Percentiles rank a stretch among this genome's conserved stretches.
phyloP scores from a whole-genome alignment of 2,113 vertebrate species.

The Herpetotheres cachinnans region DNA sequence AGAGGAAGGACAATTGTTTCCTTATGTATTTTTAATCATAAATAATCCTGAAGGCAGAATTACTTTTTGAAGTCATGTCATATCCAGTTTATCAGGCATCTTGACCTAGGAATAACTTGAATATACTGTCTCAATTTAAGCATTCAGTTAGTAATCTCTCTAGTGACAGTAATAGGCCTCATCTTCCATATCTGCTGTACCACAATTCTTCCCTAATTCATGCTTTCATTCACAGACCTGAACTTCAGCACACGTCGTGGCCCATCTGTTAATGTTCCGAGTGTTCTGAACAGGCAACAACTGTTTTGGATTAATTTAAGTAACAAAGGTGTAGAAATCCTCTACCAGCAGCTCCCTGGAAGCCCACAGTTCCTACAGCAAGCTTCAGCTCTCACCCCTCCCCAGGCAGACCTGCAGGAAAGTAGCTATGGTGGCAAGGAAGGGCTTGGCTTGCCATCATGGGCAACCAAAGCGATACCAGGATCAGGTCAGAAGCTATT shows the following conservation, averaged over 20 bases:
- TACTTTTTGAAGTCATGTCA: neutral
- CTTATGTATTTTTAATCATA: rapidly evolving
- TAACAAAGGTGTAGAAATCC: neutral
- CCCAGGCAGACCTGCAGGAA: neutral
- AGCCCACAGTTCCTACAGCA: neutral
- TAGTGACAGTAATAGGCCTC: neutral
- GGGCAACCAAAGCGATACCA: neutral
- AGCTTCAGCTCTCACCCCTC: neutral
- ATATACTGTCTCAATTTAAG: neutral
- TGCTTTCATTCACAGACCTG: neutral
- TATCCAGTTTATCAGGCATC: neutral
- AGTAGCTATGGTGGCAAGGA: neutral
- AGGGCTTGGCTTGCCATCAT: neutral
- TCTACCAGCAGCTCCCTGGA: neutral
- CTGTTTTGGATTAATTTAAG: neutral
- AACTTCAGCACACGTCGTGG: neutral
- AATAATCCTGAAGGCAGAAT: neutral
- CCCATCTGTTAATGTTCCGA: neutral
- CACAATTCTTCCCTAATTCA: neutral
- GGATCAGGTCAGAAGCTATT: neutral
- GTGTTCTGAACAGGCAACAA: neutral
- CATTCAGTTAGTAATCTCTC: neutral
- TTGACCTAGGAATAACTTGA: neutral
- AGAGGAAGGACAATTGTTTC: neutral
- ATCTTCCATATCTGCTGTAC: neutral